A percentile compares a stretch with the other conserved stretches of the same genome.
Evolutionary conservation across 2,113 vertebrate species (phyloP).

Genomic region (Amia ocellicauda): DNA sequence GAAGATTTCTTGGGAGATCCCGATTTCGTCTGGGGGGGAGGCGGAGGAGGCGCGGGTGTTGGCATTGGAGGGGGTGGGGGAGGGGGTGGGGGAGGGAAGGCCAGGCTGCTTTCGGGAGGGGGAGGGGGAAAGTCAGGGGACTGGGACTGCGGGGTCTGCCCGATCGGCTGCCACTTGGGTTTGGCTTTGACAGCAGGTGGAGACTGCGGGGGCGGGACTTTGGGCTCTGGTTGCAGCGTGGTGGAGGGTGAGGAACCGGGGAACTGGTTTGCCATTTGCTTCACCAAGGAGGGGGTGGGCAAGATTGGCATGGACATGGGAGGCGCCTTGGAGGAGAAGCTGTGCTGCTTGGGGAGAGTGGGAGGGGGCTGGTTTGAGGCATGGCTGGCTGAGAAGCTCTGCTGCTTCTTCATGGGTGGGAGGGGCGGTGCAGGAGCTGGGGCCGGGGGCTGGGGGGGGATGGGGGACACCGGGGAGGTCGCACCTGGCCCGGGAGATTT

Average conservation of each 20-base stretch:
- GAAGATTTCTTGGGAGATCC: conserved; percentile 71
- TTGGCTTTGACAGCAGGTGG: conserved; percentile 91
- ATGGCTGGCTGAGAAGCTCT: conserved; percentile 69
- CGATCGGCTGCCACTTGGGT: conserved; percentile 86
- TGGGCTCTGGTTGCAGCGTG: conserved; percentile 49
- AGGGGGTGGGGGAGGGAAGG: conserved; percentile 63
- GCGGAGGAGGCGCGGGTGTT: conserved; percentile 59
- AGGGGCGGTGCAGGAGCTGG: conserved; percentile 40
- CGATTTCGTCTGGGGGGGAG: conserved; percentile 61
- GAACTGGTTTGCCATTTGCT: conserved; percentile 85
- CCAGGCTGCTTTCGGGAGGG: conserved; percentile 79
- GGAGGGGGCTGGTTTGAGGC: conserved; percentile 69
- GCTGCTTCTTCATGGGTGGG: conserved; percentile 75
- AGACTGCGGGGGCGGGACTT: conserved; percentile 68
- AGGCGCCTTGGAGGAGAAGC: conserved; percentile 65
- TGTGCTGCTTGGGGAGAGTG: conserved; percentile 84
- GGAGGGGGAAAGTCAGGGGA: conserved; percentile 87
- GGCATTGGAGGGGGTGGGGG: conserved; percentile 66
- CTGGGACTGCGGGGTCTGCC: conserved; percentile 50
- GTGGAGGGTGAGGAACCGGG: conserved; percentile 65
- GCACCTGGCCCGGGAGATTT: conserved; percentile 51
- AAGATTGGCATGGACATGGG: conserved; percentile 28
- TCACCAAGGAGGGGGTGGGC: conserved; percentile 74
- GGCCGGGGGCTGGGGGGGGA: conserved; percentile 40
- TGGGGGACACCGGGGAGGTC: conserved; percentile 50